A percentile compares a stretch with the other conserved stretches of the same genome.
Evolutionary conservation across 2,888 invertebrate genomes (phyloP).

Genomic region (Lottia scabra): DNA sequence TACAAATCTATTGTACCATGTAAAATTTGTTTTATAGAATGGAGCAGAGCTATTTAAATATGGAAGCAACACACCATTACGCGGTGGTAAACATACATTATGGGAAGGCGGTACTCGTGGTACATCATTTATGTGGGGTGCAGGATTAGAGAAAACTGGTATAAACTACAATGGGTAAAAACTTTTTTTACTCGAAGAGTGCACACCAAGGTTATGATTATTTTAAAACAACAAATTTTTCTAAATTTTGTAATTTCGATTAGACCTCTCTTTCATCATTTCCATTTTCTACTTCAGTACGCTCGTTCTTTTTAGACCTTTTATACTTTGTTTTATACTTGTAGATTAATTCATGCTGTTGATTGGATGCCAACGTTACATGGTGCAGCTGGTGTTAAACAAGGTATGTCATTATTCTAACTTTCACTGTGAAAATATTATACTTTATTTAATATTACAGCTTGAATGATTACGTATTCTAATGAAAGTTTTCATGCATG

Average conservation of each 20-base stretch:
- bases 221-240: too few species aligned
- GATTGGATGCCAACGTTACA: constrained; percentile 70
- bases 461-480: too few species aligned
- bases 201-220: too few species aligned
- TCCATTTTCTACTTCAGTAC: too few species aligned
- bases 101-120: constrained; percentile 53
- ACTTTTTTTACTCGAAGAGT: too few species aligned
- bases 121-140: constrained; percentile 34
- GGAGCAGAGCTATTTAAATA: constrained; percentile 9
- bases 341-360: constrained; percentile 68
- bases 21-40: constrained; percentile 25
- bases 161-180: constrained; percentile 44
- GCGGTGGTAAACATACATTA: constrained; percentile 15
- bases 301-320: too few species aligned
- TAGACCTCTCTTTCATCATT: too few species aligned
- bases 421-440: too few species aligned
- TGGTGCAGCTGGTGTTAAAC: constrained; percentile 59
- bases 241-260: too few species aligned
- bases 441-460: too few species aligned
- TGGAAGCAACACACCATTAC: constrained; percentile 10
- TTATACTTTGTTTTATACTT: not conserved
- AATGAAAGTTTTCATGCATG: too few species aligned
- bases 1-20: too few species aligned
- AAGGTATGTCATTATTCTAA: constrained; percentile 1
- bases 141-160: constrained; percentile 33